phyloP scores from a whole-genome alignment of 2,888 invertebrate genomes.

The Crepidodera aurea region DNA sequence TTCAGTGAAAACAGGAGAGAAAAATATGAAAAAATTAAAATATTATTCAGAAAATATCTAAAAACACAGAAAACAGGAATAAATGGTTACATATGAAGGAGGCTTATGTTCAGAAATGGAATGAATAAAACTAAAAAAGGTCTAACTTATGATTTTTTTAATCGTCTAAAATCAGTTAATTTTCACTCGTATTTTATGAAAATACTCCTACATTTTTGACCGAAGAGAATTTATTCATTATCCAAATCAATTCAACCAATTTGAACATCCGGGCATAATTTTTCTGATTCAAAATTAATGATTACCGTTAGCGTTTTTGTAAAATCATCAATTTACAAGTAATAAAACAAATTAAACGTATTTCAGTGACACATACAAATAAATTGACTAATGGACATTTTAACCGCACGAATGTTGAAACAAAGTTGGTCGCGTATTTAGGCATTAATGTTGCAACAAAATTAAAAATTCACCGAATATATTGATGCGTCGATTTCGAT shows the following conservation, averaged over 20 bases:
- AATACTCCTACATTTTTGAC: too few species aligned
- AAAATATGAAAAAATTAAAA: too few species aligned
- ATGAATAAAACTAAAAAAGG: too few species aligned
- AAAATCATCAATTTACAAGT: constrained; percentile 31
- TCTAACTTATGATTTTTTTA: too few species aligned
- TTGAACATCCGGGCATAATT: constrained; percentile 2
- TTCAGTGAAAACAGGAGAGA: too few species aligned
- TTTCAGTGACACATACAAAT: constrained; percentile 33
- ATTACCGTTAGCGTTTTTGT: constrained; percentile 20
- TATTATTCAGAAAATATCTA: too few species aligned
- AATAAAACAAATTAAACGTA: constrained; percentile 30
- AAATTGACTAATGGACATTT: constrained; percentile 33
- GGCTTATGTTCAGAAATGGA: too few species aligned
- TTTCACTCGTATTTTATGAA: too few species aligned
- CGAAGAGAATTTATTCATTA: background rate
- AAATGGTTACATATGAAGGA: too few species aligned
- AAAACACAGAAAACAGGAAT: too few species aligned
- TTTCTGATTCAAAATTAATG: constrained; percentile 18
- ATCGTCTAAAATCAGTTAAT: too few species aligned
- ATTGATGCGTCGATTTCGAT: constrained; percentile 10
- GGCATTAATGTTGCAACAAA: constrained; percentile 15
- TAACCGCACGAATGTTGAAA: constrained; percentile 25
- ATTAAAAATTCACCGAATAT: constrained; percentile 26
- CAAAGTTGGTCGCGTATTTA: constrained; percentile 27
- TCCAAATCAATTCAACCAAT: background rate